phyloP scores from a whole-genome alignment of 1,140 invertebrate genomes.

The Penaeus chinensis region DNA sequence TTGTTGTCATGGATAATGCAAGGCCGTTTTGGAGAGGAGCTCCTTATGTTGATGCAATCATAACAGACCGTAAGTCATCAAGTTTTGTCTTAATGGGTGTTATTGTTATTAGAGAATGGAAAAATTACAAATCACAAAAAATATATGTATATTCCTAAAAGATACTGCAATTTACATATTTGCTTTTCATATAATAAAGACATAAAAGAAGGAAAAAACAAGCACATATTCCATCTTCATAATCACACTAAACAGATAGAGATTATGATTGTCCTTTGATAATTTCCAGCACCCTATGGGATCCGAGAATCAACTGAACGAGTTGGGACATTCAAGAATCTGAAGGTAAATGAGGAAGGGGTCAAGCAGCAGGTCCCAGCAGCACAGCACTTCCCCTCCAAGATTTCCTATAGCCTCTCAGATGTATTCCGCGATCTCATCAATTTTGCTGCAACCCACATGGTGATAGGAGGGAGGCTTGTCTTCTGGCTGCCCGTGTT shows the following conservation, averaged over 20 bases:
- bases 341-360: constrained; percentile 64
- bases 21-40: constrained; percentile 77
- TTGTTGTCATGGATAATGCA: constrained; percentile 86
- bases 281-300: constrained; percentile 83
- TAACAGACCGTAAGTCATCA: constrained; percentile 80
- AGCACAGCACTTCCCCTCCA: constrained; percentile 84
- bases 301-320: constrained; percentile 91
- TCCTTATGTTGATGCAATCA: constrained; percentile 86
- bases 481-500: constrained; percentile 93
- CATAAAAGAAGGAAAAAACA: no score
- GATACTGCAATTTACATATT: no score
- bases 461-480: constrained; percentile 82
- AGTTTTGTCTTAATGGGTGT: background rate
- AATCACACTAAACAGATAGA: no score
- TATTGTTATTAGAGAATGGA: background rate
- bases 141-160: background rate
- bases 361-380: constrained; percentile 73
- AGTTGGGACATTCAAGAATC: constrained; percentile 75
- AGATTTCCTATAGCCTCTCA: constrained; percentile 84
- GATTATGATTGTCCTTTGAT: background rate
- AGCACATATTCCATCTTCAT: no score
- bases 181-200: no score
- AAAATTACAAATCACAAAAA: background rate
- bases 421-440: constrained; percentile 87
- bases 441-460: constrained; percentile 81